phyloP scores from a whole-genome alignment of 2,888 invertebrate genomes.

The Anoplius nigerrimus region DNA sequence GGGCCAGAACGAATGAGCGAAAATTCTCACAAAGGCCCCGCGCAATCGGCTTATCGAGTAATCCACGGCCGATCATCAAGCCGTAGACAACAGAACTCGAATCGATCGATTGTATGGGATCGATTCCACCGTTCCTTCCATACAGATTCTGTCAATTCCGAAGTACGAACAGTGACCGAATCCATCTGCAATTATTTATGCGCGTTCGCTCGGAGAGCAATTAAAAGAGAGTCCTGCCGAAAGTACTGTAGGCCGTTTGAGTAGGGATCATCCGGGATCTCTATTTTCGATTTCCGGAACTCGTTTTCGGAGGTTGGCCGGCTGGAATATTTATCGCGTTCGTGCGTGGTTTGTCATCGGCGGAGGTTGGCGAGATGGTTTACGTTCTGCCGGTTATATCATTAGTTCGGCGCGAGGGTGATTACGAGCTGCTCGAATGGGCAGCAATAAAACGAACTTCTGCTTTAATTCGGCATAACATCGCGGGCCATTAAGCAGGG shows the following conservation, averaged over 20 bases:
- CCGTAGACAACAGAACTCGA: no score
- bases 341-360: conserved; percentile 23
- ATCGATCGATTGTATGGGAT: no score
- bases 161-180: no score
- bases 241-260: not conserved
- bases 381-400: conserved; percentile 35
- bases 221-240: no score
- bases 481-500: conserved; percentile 42
- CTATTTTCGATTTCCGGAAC: not conserved
- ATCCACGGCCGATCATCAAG: no score
- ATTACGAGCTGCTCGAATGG: conserved; percentile 45
- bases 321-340: conserved; percentile 4
- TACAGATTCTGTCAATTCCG: no score
- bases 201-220: no score
- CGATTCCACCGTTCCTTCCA: no score
- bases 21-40: no score
- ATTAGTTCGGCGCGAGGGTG: conserved; percentile 34
- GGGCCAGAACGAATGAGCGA: no score
- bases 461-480: conserved; percentile 60
- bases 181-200: no score
- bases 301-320: conserved; percentile 11
- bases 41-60: no score
- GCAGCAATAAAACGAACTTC: conserved; percentile 57
- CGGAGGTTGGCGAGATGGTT: conserved; percentile 18
- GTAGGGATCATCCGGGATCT: not conserved